Evolutionary conservation across 2,888 invertebrate genomes (phyloP).

Genomic region (Melieria omissa): DNA sequence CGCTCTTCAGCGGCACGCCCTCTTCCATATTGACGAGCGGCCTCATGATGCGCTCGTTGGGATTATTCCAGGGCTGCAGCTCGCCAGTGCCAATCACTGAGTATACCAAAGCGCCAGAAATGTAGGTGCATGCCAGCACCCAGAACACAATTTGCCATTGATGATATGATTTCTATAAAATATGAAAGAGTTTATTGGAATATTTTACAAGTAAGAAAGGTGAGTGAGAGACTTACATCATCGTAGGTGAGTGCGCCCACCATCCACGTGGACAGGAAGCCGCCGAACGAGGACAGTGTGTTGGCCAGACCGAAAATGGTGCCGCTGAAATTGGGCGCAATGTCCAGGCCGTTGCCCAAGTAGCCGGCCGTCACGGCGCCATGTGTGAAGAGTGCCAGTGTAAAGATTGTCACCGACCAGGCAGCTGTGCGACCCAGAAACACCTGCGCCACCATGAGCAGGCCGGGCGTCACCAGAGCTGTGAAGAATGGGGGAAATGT

Average conservation of each 20-base stretch:
- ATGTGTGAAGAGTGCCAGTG: constrained; percentile 82
- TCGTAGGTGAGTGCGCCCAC: constrained; percentile 81
- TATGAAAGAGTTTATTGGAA: constrained; percentile 13
- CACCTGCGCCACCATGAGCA: constrained; percentile 80
- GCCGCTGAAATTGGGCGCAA: constrained; percentile 88
- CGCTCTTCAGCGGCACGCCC: constrained; percentile 65
- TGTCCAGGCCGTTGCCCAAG: constrained; percentile 85
- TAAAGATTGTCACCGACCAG: constrained; percentile 83
- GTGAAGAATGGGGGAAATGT: constrained; percentile 40
- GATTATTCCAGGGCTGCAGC: constrained; percentile 71
- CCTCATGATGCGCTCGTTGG: constrained; percentile 58
- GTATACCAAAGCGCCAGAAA: constrained; percentile 73
- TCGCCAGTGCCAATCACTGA: constrained; percentile 74
- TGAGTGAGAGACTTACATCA: constrained; percentile 69
- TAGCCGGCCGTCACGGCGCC: constrained; percentile 89
- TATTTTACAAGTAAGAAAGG: neutral
- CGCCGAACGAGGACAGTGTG: constrained; percentile 84
- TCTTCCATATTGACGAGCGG: constrained; percentile 58
- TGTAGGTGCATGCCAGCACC: constrained; percentile 79
- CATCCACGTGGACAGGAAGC: constrained; percentile 84
- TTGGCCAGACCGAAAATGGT: constrained; percentile 92
- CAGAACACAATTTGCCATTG: constrained; percentile 87
- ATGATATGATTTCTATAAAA: constrained; percentile 74
- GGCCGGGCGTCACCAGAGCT: constrained; percentile 75
- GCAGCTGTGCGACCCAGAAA: constrained; percentile 76